Percentiles rank a stretch among this genome's conserved stretches.
phyloP scores from a whole-genome alignment of 2,113 vertebrate genomes.

The Fulica atra region DNA sequence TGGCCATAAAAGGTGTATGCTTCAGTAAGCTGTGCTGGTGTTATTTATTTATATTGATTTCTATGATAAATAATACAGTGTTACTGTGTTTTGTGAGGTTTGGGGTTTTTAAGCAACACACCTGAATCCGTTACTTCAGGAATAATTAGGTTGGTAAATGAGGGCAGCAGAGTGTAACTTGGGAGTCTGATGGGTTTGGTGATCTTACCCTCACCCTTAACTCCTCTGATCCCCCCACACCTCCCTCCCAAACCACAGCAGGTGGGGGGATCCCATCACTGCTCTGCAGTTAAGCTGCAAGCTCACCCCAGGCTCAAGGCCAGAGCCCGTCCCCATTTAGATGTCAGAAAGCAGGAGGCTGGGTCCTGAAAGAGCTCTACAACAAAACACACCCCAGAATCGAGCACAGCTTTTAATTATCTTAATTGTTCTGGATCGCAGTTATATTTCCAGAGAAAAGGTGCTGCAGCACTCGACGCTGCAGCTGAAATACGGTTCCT shows the following conservation, averaged over 20 bases:
- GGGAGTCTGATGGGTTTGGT: background rate
- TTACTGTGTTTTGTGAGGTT: background rate
- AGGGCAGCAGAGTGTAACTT: background rate
- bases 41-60: background rate
- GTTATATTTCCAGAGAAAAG: background rate
- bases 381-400: background rate
- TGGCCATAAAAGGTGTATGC: background rate
- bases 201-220: background rate
- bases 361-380: background rate
- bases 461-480: accelerated
- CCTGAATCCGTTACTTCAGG: background rate
- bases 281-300: background rate
- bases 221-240: background rate
- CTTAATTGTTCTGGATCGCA: background rate
- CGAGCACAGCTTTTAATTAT: background rate
- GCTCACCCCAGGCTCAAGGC: background rate
- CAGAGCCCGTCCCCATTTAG: too few species aligned
- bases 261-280: accelerated
- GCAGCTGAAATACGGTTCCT: background rate
- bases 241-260: background rate
- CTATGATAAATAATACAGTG: background rate
- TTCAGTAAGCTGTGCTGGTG: background rate
- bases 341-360: background rate
- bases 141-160: background rate
- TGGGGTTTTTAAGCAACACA: background rate